A percentile compares a stretch with the other conserved stretches of the same genome.
Evolutionary conservation across 2,113 vertebrate species (phyloP).

Genomic region (Hippocampus mohnikei): DNA sequence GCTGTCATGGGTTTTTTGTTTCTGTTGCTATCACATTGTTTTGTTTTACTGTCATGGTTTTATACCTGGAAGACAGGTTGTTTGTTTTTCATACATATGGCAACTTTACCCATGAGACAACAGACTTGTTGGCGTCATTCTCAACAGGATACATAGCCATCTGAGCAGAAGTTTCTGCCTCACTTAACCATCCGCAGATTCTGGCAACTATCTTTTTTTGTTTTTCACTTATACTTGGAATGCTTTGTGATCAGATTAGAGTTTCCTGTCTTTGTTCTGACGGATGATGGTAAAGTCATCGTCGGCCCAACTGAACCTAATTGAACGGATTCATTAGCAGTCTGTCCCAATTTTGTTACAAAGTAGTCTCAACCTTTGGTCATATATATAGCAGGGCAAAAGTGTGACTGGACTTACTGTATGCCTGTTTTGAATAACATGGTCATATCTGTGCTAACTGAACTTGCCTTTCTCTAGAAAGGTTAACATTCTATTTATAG

Average conservation of each 20-base stretch:
- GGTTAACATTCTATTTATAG: constrained; percentile 6
- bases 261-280: constrained; percentile 35
- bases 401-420: neutral
- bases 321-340: neutral
- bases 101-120: constrained; percentile 7
- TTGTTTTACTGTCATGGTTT: too few species aligned
- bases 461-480: neutral
- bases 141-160: constrained; percentile 27
- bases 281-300: constrained; percentile 27
- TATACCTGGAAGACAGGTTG: neutral
- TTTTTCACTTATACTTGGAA: constrained; percentile 40
- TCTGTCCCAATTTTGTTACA: neutral
- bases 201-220: constrained; percentile 23
- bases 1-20: too few species aligned
- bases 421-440: neutral
- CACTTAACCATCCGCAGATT: constrained; percentile 32
- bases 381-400: neutral
- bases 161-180: constrained; percentile 21
- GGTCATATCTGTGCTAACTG: neutral
- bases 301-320: neutral
- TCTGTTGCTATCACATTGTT: too few species aligned
- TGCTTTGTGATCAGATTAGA: constrained; percentile 37
- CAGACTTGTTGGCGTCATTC: constrained; percentile 1
- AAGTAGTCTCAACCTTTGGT: neutral
- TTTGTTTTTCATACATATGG: neutral